Base-by-base conservation (phyloP, 2,113 vertebrate genomes). In the Craseonycteris thonglongyai region DNA sequence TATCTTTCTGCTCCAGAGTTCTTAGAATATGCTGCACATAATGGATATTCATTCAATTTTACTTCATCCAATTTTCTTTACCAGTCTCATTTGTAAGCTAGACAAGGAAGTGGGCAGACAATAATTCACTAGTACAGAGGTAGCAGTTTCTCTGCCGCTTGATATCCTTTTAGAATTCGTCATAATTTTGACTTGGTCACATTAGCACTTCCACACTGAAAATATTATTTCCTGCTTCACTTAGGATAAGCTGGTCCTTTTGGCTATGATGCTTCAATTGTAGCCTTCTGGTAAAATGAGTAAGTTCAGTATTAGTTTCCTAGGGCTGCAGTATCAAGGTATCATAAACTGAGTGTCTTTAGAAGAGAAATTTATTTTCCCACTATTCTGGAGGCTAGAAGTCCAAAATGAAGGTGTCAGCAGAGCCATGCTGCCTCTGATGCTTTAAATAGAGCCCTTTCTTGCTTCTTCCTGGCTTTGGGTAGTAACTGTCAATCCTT, bases 211-310 rank as follows among this genome's bases (percentile, higher is more conserved):
- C 56, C 33, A 56, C 49, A 75, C 42, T 51, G n/a, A 91, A 91
- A 94, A 96, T 22, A 79, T 24, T 72, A 68, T 85, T 91, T 96
- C 79, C 68, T 93, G 59, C 38, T 80, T 94, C 63, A 89, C 61
- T 66, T 91, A 86, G 78, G 21, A 56, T 40, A 78, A 84, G 61
- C 7, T 72, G 21, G 28, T n/a, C 56, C 33, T 19, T 91, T 91
- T 56, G 56, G 35, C 40, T 90, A 47, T 72, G 18, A 79, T 75
- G n/a, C 33, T 68, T 88, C 59, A 38, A 47, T 74, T 9, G 47
- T 49, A 88, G 63, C 10, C 0, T 22, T 89, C 86, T 82, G n/a
- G 38, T 81, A 88, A 91, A 94, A 90, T 61, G 49, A 93, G 71
- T 72, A 82, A 21, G 38, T 79, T 90, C 30, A 49, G 2, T 49